These are phyloP conservation scores for Selenia dentaria DNA, from an alignment of 2,888 invertebrate species.

Conservation along the genomic window DNA sequence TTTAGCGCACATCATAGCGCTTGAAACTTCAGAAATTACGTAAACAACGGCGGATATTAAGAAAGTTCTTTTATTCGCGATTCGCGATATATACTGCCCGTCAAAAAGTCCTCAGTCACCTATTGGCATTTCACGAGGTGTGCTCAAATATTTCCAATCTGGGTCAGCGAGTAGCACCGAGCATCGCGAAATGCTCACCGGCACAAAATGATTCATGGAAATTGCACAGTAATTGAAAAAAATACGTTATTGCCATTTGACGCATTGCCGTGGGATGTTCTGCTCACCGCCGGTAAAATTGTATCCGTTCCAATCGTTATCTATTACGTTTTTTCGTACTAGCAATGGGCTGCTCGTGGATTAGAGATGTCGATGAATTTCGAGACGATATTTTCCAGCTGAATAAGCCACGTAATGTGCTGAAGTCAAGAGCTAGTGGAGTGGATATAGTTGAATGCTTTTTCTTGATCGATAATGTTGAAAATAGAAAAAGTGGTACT, in stretches of 20 bases:
- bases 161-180: constrained; percentile 58
- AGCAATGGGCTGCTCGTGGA: constrained; percentile 14
- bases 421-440: background rate
- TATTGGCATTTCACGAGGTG: constrained; percentile 58
- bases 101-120: constrained; percentile 4
- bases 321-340: constrained; percentile 29
- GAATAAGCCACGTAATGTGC: constrained; percentile 12
- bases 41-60: too few relatives aligned
- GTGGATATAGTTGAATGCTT: too few relatives aligned
- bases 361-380: constrained; percentile 26
- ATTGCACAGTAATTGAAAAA: constrained; percentile 81
- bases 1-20: too few relatives aligned
- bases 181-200: constrained; percentile 59
- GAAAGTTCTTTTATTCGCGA: too few relatives aligned
- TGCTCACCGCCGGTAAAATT: constrained; percentile 45
- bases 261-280: constrained; percentile 63
- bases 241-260: constrained; percentile 79
- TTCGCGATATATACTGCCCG: too few relatives aligned
- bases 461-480: too few relatives aligned
- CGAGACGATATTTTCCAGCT: constrained; percentile 16
- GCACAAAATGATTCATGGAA: constrained; percentile 77
- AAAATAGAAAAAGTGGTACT: too few relatives aligned
- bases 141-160: constrained; percentile 72
- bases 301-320: constrained; percentile 47
- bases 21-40: too few relatives aligned